A percentile compares a stretch with the other conserved stretches of the same genome.
Conservation (phyloP, 2,888 invertebrate genomes). For the Diloba caeruleocephala region DNA sequence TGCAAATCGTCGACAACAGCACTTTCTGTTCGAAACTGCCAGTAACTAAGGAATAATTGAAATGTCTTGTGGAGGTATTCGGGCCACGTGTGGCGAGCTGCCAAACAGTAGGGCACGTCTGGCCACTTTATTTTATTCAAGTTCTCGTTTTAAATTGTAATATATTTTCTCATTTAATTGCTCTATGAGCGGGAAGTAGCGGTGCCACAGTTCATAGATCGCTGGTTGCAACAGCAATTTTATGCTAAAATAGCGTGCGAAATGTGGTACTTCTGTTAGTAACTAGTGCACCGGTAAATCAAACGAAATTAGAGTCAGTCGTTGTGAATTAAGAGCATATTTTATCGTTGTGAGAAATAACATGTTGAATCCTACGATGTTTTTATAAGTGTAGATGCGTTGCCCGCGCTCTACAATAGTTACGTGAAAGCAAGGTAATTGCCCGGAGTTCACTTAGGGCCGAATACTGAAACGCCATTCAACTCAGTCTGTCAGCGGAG, state of each 20-base stretch:
- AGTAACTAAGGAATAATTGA: slow-evolving; percentile 69
- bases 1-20: slow-evolving; percentile 61
- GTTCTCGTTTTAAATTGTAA: slow-evolving; percentile 55
- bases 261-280: slow-evolving; percentile 68
- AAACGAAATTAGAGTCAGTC: slow-evolving; percentile 72
- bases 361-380: no score
- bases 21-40: slow-evolving; percentile 44
- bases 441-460: no score
- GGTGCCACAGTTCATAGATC: slow-evolving; percentile 60
- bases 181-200: slow-evolving; percentile 49
- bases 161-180: slow-evolving; percentile 61
- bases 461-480: no score
- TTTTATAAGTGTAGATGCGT: no score
- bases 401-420: no score
- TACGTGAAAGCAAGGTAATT: no score
- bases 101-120: slow-evolving; percentile 61
- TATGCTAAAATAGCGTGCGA: slow-evolving; percentile 72
- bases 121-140: slow-evolving; percentile 56
- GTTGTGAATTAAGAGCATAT: slow-evolving; percentile 67
- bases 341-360: slow-evolving; percentile 73
- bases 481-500: no score
- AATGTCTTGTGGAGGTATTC: slow-evolving; percentile 65
- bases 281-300: slow-evolving; percentile 73
- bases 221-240: slow-evolving; percentile 61
- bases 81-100: slow-evolving; percentile 69